These are phyloP conservation scores for Troides oblongomaculatus DNA, from an alignment of 2,888 invertebrate species.

Conservation along the genomic window DNA sequence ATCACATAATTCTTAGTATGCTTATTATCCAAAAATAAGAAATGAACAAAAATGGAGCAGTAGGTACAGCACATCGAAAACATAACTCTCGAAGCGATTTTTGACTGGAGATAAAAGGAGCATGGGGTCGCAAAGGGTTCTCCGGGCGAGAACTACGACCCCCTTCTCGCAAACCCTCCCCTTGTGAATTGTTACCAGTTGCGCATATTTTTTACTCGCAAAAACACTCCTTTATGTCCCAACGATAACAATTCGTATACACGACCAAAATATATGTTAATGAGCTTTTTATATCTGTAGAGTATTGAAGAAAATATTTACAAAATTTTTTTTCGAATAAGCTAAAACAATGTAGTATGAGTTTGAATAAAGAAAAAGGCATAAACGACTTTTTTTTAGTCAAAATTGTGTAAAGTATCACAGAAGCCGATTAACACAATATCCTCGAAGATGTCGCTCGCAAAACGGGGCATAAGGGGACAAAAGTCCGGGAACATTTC, in stretches of 20 bases:
- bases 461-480: slow-evolving; percentile 73
- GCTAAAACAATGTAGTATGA: slow-evolving; percentile 1
- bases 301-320: not conserved
- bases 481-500: slow-evolving; percentile 75
- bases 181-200: slow-evolving; percentile 75
- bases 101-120: slow-evolving; percentile 72
- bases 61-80: slow-evolving; percentile 63
- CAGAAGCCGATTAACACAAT: slow-evolving; percentile 74
- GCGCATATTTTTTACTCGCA: slow-evolving; percentile 68
- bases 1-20: slow-evolving; percentile 19
- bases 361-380: slow-evolving; percentile 34
- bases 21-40: not conserved
- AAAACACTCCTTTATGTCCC: slow-evolving; percentile 44
- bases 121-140: slow-evolving; percentile 69
- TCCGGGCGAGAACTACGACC: slow-evolving; percentile 54
- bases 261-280: not conserved
- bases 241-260: slow-evolving; percentile 9
- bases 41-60: slow-evolving; percentile 58
- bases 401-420: slow-evolving; percentile 63
- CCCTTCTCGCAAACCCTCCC: slow-evolving; percentile 56
- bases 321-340: not conserved
- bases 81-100: slow-evolving; percentile 67
- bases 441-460: slow-evolving; percentile 76
- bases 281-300: not conserved
- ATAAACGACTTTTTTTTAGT: slow-evolving; percentile 40